Base-by-base conservation (phyloP, 1,140 invertebrate genomes). In the Scaptomyza graminum region DNA sequence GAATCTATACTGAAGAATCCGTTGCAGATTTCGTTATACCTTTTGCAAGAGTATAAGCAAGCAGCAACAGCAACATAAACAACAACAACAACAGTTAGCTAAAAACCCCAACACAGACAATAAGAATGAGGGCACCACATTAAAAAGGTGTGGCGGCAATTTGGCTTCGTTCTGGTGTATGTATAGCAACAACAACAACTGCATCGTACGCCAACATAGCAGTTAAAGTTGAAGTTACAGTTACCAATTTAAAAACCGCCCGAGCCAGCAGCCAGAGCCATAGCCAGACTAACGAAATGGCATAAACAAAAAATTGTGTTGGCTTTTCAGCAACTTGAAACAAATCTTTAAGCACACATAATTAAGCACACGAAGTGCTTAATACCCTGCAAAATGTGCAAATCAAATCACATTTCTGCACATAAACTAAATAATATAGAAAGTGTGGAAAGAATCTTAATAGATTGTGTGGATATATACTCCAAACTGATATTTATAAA, bases 71-170 rank as follows among this genome's bases (percentile, higher is more conserved):
- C 34, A 49, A 28, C 39, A 66, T 18, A 34, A 65, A 49, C 44
- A 59, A 22, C 37, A 43, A 9, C 31, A 67, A 44, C 47, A 18
- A 34, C 2, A 28, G 5, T 28, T n/a, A n/a, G n/a, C 5, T 28
- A 25, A 56, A 68, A 68, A 52, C 56, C 59, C 41, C 63, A 68
- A 61, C 68, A 65, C 50, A 39, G 47, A 49, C 39, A 79, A 34
- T 61, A 47, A 63, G 63, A 72, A 72, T 49, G 69, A 67, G 69
- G 63, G 69, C 69, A 72, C n/a, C 63, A 46, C 69, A 67, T 54
- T 59, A 43, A 70, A 68, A 85, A 85, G 81, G 81, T 85, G 81
- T 85, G 81, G 70, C 70, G 81, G 70, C 70, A 73, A 62, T 41
- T 46, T 41, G 56, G 54, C 54, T 65, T 59, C 61, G 69, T 72